Base-by-base conservation (phyloP, 2,888 invertebrate genomes). In the Sminthurides aquaticus region DNA sequence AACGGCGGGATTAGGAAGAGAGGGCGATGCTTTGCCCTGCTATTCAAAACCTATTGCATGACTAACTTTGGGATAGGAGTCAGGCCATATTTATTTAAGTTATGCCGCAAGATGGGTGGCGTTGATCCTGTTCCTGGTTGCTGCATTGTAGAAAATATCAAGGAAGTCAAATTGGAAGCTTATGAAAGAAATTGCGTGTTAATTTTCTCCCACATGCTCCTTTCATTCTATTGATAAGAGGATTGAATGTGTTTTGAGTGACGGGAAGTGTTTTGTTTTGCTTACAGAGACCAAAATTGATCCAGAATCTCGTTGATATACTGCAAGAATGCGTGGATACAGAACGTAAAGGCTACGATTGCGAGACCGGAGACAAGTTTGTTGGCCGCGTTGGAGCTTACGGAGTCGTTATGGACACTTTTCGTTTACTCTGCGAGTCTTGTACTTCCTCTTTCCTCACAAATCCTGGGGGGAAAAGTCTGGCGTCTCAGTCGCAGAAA, bases 351-450 rank as follows among this genome's bases (percentile, higher is more conserved):
- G 60, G 24, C 60, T 20, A 25, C 27, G 15, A 25, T 20, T 29
- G 59, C 24, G 68, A 66, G 2, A 29, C 62, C 11, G 62, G 66
- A 49, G 62, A 49, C 1, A 22, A 28, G 18, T 65, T 69, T 63
- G 48, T 69, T 60, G 68, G 68, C 5, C 63, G 65, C 65, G 43
- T 73, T n/a, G 66, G 66, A 8, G 63, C 65, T 0, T 70, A 69
- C 28, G 68, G 69, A 3, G 59, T 71, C 29, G 52, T 72, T 3
- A 67, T 74, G 69, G 72, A 74, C 52, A 71, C 71, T 34, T 72
- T 74, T 63, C 71, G 72, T 5, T 60, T 70, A 8, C 57, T 74
- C 5, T 70, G 67, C 60, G 71, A 70, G 52, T 68, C 72, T 8
- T 71, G 70, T 57, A 67, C 67, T 24, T 65, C 71, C 8, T 64